Percentiles rank a stretch among this genome's conserved stretches.
These are phyloP conservation scores for Phrynosoma blainvillii DNA, from an alignment of 2,113 vertebrate genomes.

Conservation along the genomic window DNA sequence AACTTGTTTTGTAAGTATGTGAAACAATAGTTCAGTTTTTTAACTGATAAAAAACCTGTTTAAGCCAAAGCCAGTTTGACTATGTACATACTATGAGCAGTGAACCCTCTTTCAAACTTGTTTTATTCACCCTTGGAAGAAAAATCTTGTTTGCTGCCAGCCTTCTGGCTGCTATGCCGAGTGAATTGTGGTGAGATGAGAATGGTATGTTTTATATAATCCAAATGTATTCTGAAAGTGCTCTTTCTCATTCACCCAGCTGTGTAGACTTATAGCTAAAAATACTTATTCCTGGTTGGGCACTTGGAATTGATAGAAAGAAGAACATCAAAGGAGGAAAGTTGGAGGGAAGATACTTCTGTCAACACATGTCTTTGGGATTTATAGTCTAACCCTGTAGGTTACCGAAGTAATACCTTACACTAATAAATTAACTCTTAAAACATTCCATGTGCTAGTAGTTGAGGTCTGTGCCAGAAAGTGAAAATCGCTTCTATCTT, in stretches of 20 bases:
- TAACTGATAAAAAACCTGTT: background rate
- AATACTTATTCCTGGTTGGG: background rate
- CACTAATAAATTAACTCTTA: constrained; percentile 13
- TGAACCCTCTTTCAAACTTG: background rate
- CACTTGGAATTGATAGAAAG: background rate
- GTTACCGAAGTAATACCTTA: background rate
- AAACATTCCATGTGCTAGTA: background rate
- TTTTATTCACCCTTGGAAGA: background rate
- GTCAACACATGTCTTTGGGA: background rate
- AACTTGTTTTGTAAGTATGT: background rate
- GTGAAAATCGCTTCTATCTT: background rate
- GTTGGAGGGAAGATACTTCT: background rate
- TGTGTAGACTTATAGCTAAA: background rate
- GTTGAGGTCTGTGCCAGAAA: background rate
- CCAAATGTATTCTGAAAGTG: background rate
- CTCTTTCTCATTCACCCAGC: background rate
- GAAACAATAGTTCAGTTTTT: background rate
- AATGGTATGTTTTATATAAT: background rate
- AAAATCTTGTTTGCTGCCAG: background rate
- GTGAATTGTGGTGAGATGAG: background rate
- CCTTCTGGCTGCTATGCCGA: background rate
- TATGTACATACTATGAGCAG: background rate
- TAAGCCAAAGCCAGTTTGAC: background rate
- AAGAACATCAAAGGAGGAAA: background rate
- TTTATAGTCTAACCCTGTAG: background rate